Evolutionary conservation across 2,888 invertebrate genomes (phyloP).

Genomic region (Neoaliturus tenellus): DNA sequence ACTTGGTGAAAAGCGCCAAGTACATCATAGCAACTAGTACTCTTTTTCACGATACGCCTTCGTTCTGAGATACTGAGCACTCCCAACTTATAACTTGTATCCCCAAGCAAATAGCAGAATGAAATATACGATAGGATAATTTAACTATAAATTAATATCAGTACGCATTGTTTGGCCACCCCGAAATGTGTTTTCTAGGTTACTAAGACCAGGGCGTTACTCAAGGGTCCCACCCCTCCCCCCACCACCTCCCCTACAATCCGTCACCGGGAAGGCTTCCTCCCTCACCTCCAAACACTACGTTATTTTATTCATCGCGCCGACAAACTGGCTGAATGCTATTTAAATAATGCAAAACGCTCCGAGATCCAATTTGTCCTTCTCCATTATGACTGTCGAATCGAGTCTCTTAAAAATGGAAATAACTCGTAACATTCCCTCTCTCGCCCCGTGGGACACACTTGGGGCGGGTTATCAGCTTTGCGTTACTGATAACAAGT

Average conservation of each 20-base stretch:
- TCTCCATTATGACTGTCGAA: slow-evolving; percentile 59
- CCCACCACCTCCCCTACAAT: background rate
- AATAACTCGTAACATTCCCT: slow-evolving; percentile 30
- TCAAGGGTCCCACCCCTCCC: background rate
- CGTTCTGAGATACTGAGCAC: too few species aligned
- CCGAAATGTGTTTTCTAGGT: background rate
- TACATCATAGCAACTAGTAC: too few species aligned
- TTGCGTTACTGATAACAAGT: background rate
- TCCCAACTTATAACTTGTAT: too few species aligned
- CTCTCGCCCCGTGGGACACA: background rate
- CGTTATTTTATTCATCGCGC: slow-evolving; percentile 29
- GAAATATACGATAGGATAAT: too few species aligned
- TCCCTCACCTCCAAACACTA: slow-evolving; percentile 31
- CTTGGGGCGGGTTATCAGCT: background rate
- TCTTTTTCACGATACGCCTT: too few species aligned
- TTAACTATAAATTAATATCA: too few species aligned
- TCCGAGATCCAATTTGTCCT: slow-evolving; percentile 59
- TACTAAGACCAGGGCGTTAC: background rate
- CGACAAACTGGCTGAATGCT: slow-evolving; percentile 52
- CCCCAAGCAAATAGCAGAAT: too few species aligned
- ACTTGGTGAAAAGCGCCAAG: too few species aligned
- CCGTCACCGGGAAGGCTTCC: background rate
- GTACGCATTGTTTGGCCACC: too few species aligned
- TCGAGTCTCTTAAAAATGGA: slow-evolving; percentile 57
- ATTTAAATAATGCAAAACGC: slow-evolving; percentile 61